Evolutionary conservation across 1,140 invertebrate species (phyloP).

Genomic region (Euwallacea similis): DNA sequence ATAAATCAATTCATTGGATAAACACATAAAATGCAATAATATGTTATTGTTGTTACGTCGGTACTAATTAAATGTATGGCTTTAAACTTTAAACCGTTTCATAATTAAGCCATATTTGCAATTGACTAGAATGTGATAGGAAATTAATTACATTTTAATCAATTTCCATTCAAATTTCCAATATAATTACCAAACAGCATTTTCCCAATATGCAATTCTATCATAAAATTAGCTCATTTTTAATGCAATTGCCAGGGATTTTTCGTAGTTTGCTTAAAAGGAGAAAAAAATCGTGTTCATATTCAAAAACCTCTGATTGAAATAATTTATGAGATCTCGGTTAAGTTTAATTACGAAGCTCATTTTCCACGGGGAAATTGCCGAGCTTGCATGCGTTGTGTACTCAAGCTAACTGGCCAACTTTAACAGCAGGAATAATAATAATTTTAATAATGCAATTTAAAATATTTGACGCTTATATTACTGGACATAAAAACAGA

Average conservation of each 20-base stretch:
- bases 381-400: neutral
- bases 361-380: neutral
- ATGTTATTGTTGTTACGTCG: no score
- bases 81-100: no score
- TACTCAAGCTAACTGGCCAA: neutral
- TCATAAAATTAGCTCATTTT: no score
- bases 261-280: no score
- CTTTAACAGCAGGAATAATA: neutral
- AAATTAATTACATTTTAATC: conserved; percentile 1
- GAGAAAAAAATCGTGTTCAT: no score
- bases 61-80: no score
- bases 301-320: neutral
- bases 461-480: conserved; percentile 5
- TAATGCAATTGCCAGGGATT: no score
- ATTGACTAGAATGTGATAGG: neutral
- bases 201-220: neutral
- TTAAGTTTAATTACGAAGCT: neutral
- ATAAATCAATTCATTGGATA: no score
- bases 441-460: conserved; percentile 1
- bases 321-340: neutral
- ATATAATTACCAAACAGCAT: conserved; percentile 1
- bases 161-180: conserved; percentile 1
- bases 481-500: conserved; percentile 1
- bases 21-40: no score
- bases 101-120: neutral